Conservation (phyloP, 2,888 invertebrate species). For the Tachina grossa region DNA sequence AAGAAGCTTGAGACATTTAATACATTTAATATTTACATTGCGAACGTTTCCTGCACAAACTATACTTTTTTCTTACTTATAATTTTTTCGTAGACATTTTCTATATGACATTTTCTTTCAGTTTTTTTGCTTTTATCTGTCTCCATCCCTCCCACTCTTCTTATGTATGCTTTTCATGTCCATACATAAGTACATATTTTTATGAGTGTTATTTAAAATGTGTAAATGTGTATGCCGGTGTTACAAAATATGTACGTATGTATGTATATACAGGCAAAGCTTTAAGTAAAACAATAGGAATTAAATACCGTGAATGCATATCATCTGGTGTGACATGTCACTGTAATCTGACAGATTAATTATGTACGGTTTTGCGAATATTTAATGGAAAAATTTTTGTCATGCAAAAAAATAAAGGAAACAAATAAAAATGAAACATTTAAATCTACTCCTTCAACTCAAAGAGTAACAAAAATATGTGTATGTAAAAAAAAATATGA, state of each 20-base stretch:
- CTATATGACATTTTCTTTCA: background rate
- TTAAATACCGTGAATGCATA: constrained; percentile 69
- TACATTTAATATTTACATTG: constrained; percentile 27
- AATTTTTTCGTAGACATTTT: background rate
- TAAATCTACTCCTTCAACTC: constrained; percentile 18
- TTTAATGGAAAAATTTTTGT: constrained; percentile 40
- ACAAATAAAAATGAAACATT: background rate
- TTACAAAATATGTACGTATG: background rate
- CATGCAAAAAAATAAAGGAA: constrained; percentile 11
- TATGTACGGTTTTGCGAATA: constrained; percentile 76
- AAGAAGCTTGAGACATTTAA: constrained; percentile 30
- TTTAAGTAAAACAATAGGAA: constrained; percentile 67
- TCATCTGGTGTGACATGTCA: constrained; percentile 78
- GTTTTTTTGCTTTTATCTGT: background rate
- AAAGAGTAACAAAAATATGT: constrained; percentile 8
- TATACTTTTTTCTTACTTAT: background rate
- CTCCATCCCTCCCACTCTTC: background rate
- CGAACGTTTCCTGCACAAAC: constrained; percentile 23
- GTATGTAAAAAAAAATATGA: constrained; percentile 42
- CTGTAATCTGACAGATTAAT: constrained; percentile 81
- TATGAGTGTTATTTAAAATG: background rate
- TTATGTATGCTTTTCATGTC: background rate
- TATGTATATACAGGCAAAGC: constrained; percentile 36
- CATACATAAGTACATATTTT: too few relatives aligned
- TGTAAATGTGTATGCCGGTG: background rate